phyloP scores from a whole-genome alignment of 2,113 vertebrate genomes.

The Casuarius casuarius region DNA sequence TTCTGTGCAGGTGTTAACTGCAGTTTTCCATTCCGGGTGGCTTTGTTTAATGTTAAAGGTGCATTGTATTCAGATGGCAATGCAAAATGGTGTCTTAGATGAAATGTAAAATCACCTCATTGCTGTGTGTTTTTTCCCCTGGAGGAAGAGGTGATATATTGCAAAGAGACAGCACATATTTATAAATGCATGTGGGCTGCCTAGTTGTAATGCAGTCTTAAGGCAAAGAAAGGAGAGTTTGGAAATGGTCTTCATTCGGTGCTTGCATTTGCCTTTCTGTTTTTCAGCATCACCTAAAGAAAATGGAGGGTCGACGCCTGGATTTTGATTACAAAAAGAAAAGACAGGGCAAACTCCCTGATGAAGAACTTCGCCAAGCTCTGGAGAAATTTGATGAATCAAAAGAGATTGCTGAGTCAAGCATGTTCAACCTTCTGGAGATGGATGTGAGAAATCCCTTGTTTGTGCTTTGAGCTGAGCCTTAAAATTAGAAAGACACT shows the following conservation, averaged over 20 bases:
- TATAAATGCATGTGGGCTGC: not conserved
- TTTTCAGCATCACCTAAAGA: constrained; percentile 95
- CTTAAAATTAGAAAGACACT: not conserved
- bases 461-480: not conserved
- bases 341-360: constrained; percentile 93
- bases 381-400: constrained; percentile 98
- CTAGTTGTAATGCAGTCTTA: not conserved
- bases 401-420: constrained; percentile 96
- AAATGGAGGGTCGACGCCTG: constrained; percentile 93
- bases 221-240: not conserved
- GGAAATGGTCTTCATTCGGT: not conserved
- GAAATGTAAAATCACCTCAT: rapidly evolving
- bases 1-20: not conserved
- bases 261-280: not conserved
- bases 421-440: constrained; percentile 99
- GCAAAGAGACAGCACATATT: not conserved
- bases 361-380: constrained; percentile 94
- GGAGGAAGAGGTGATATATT: not conserved
- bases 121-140: not conserved
- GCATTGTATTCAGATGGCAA: not conserved
- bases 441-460: constrained; percentile 88
- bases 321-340: constrained; percentile 99
- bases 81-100: not conserved
- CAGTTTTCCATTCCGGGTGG: not conserved
- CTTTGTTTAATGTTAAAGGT: not conserved